Evolutionary conservation across 2,888 invertebrate genomes (phyloP).

Genomic region (Drosophila nigricruria): DNA sequence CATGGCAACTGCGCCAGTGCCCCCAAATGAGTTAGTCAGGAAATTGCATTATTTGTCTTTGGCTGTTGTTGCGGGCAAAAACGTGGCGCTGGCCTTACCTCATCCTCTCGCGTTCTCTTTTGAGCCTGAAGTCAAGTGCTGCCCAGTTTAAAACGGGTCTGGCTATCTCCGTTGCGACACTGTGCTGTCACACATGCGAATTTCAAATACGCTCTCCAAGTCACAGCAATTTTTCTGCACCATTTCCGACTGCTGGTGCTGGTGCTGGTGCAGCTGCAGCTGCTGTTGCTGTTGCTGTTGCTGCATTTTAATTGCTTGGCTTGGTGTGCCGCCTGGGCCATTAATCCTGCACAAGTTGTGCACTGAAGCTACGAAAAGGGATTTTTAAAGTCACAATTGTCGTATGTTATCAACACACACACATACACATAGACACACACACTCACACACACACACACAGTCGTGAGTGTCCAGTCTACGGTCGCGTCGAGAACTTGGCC

Average conservation of each 20-base stretch:
- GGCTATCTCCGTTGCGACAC: conserved; percentile 64
- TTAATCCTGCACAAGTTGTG: conserved; percentile 80
- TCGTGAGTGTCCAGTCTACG: conserved; percentile 22
- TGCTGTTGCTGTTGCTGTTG: conserved; percentile 50
- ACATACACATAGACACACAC: conserved; percentile 12
- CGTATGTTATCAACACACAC: conserved; percentile 73
- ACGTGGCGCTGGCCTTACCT: conserved; percentile 15
- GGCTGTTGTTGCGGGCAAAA: conserved; percentile 68
- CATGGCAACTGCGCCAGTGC: conserved; percentile 33
- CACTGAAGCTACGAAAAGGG: conserved; percentile 73
- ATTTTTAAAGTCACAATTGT: conserved; percentile 80
- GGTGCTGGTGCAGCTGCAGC: conserved; percentile 21
- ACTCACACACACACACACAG: conserved; percentile 1
- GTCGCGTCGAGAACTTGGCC: conserved; percentile 54
- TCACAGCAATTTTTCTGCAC: conserved; percentile 80
- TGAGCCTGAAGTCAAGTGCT: conserved; percentile 13
- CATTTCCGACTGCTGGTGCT: conserved; percentile 66
- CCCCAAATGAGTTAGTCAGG: conserved; percentile 78
- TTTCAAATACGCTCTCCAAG: conserved; percentile 74
- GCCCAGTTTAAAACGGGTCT: conserved; percentile 61
- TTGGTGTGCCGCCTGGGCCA: conserved; percentile 74
- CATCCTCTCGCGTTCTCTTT: not conserved
- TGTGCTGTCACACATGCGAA: conserved; percentile 75
- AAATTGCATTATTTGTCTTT: conserved; percentile 81
- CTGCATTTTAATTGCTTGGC: conserved; percentile 78